A percentile compares a stretch with the other conserved stretches of the same genome.
phyloP scores from a whole-genome alignment of 2,888 invertebrate species.

The Tetranychus piercei region DNA sequence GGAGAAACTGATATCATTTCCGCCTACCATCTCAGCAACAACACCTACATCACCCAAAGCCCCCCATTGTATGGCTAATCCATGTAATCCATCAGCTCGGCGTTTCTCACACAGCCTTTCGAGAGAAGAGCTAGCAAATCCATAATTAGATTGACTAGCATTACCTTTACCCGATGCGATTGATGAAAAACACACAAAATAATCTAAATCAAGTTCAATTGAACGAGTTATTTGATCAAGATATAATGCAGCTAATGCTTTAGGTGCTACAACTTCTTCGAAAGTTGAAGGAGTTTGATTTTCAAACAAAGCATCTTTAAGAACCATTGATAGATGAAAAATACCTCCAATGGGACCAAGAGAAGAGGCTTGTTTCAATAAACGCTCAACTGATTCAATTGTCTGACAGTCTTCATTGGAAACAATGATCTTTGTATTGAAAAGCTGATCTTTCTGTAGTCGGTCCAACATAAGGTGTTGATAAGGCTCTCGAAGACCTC shows the following conservation, averaged over 20 bases:
- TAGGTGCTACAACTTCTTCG: conserved; percentile 59
- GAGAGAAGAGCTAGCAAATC: conserved; percentile 90
- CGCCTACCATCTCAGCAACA: conserved; percentile 64
- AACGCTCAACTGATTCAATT: conserved; percentile 45
- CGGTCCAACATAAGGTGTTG: conserved; percentile 54
- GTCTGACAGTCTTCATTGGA: conserved; percentile 33
- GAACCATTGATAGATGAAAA: conserved; percentile 68
- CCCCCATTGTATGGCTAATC: conserved; percentile 87
- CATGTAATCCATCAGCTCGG: conserved; percentile 50
- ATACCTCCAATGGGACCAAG: conserved; percentile 60
- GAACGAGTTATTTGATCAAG: conserved; percentile 60
- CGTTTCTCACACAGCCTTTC: conserved; percentile 78
- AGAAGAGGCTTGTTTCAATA: conserved; percentile 47
- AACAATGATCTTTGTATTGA: not conserved
- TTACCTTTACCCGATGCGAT: conserved; percentile 74
- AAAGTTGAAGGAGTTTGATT: conserved; percentile 63
- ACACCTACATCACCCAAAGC: conserved; percentile 95
- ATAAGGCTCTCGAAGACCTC: conserved; percentile 76
- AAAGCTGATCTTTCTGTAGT: not conserved
- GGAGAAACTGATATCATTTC: conserved; percentile 74
- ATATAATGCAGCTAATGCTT: conserved; percentile 60
- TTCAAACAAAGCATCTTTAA: conserved; percentile 67
- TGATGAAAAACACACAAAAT: conserved; percentile 92
- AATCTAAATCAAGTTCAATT: conserved; percentile 49
- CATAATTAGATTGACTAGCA: conserved; percentile 88